A percentile compares a stretch with the other conserved stretches of the same genome.
phyloP scores from a whole-genome alignment of 2,888 invertebrate species.

The Anagyrus pseudococci region DNA sequence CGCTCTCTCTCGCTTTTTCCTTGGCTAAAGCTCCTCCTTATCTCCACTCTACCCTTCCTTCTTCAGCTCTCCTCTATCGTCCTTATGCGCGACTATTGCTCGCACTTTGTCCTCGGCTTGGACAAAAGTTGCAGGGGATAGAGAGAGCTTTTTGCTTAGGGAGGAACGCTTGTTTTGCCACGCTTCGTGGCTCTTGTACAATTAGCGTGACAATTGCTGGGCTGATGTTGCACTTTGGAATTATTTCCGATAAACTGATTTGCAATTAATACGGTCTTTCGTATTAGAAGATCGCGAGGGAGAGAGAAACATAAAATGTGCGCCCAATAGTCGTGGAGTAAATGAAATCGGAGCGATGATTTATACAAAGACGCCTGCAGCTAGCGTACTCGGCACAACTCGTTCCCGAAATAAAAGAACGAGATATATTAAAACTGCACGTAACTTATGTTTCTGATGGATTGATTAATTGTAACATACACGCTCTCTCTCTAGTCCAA shows the following conservation, averaged over 20 bases:
- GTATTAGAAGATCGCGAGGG: neutral
- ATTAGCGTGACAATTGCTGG: too few species aligned
- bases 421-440: neutral
- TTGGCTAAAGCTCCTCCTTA: constrained; percentile 39
- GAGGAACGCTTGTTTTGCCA: too few species aligned
- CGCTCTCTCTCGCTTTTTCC: constrained; percentile 40
- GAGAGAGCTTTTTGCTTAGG: too few species aligned
- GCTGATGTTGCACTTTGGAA: too few species aligned
- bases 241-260: too few species aligned
- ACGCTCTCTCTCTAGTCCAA: too few species aligned
- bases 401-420: neutral
- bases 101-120: constrained; percentile 19
- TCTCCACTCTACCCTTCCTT: constrained; percentile 21
- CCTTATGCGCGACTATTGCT: constrained; percentile 35
- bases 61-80: constrained; percentile 35
- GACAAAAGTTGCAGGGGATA: too few species aligned
- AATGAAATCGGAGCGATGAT: too few species aligned
- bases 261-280: too few species aligned
- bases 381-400: constrained; percentile 26
- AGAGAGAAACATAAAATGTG: neutral
- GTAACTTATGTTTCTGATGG: neutral
- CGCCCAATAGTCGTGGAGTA: neutral
- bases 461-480: constrained; percentile 15
- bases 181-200: too few species aligned
- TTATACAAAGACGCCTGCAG: neutral